phyloP scores from a whole-genome alignment of 2,113 vertebrate species.

The Penelope pileata region DNA sequence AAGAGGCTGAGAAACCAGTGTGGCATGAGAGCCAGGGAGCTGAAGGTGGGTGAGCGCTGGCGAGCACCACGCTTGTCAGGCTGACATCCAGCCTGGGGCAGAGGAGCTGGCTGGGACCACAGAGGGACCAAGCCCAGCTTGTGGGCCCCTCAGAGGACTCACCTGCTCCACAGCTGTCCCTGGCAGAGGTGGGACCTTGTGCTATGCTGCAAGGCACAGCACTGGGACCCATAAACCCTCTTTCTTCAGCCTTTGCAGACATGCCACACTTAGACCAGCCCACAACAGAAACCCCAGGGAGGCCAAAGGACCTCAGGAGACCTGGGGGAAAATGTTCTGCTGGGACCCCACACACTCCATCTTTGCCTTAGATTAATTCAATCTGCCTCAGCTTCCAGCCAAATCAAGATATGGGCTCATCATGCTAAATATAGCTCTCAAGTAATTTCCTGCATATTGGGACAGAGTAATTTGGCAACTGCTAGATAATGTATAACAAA shows the following conservation, averaged over 20 bases:
- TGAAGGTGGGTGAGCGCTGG: background rate
- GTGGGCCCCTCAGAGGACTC: background rate
- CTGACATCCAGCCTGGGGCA: background rate
- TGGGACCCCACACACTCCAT: background rate
- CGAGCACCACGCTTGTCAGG: fast-evolving
- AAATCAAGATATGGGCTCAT: constrained; percentile 65
- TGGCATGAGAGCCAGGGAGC: background rate
- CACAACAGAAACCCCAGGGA: background rate
- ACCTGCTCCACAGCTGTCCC: fast-evolving
- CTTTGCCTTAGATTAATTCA: constrained; percentile 53
- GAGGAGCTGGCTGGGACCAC: background rate
- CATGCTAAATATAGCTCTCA: constrained; percentile 55
- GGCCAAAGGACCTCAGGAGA: background rate
- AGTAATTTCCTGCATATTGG: constrained; percentile 60
- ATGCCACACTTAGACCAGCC: fast-evolving
- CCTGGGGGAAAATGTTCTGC: background rate
- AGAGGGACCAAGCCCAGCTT: background rate
- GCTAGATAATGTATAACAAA: constrained; percentile 1
- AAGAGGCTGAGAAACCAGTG: background rate
- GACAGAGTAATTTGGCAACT: constrained; percentile 28
- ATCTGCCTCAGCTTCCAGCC: constrained; percentile 59
- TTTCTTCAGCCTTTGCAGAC: background rate
- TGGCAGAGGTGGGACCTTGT: background rate
- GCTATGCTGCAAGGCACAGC: background rate
- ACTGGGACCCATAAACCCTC: background rate